phyloP scores from a whole-genome alignment of 2,888 invertebrate genomes.

The Drosophila pseudotalamancana region DNA sequence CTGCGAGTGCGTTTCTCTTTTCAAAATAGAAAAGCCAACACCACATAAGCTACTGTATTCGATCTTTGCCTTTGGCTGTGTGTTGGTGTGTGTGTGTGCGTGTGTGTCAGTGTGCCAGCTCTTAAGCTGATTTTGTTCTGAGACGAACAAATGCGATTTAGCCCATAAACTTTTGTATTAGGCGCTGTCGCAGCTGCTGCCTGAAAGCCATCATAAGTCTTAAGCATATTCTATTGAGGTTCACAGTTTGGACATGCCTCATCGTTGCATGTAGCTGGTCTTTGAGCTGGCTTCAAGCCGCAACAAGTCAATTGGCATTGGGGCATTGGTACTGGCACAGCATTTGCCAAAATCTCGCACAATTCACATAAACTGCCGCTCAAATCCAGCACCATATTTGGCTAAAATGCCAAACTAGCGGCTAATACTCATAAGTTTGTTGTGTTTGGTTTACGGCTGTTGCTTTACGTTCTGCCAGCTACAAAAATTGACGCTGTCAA shows the following conservation, averaged over 20 bases:
- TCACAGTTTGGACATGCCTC: slow-evolving; percentile 32
- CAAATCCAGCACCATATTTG: slow-evolving; percentile 72
- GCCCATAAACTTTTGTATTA: slow-evolving; percentile 77
- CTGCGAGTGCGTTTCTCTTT: slow-evolving; percentile 62
- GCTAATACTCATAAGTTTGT: slow-evolving; percentile 75
- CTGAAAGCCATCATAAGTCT: slow-evolving; percentile 11
- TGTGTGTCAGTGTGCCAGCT: slow-evolving; percentile 19
- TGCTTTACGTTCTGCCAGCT: slow-evolving; percentile 35
- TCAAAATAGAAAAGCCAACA: slow-evolving; percentile 67
- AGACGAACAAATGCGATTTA: slow-evolving; percentile 71
- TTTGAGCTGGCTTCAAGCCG: slow-evolving; percentile 2
- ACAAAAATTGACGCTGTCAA: slow-evolving; percentile 46
- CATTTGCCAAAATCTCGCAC: slow-evolving; percentile 75
- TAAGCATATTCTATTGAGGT: slow-evolving; percentile 11
- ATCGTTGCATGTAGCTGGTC: slow-evolving; percentile 7
- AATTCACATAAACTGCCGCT: slow-evolving; percentile 78
- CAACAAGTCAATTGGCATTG: slow-evolving; percentile 46
- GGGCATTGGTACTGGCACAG: slow-evolving; percentile 42
- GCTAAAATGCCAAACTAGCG: slow-evolving; percentile 74
- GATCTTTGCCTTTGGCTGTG: slow-evolving; percentile 4
- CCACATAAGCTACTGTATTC: slow-evolving; percentile 59
- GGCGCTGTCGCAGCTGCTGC: slow-evolving; percentile 15
- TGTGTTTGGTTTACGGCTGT: slow-evolving; percentile 19
- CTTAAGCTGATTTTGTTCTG: slow-evolving; percentile 78
- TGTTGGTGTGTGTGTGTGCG: not conserved